Percentiles rank a stretch among this genome's conserved stretches.
These are phyloP conservation scores for Patiria miniata DNA, from an alignment of 35 echinoderm and acorn worm genomes.

Conservation along the genomic window DNA sequence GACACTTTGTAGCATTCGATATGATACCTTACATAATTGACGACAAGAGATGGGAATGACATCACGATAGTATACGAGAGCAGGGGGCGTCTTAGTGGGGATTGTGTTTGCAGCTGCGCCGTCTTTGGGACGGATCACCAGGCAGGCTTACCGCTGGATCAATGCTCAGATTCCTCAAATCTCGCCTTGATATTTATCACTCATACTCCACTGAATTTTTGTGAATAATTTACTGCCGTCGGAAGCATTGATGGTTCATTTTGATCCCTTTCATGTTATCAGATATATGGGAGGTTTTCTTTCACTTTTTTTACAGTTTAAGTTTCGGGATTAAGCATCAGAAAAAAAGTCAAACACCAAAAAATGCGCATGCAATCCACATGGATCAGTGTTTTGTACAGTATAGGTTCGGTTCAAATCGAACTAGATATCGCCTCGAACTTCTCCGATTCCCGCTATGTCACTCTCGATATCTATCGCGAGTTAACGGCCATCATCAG, in stretches of 20 bases:
- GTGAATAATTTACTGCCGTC: background rate
- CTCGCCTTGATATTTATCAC: background rate
- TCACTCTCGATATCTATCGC: no score
- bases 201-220: background rate
- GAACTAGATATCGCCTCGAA: no score
- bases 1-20: background rate
- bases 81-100: background rate
- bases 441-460: no score
- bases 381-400: no score
- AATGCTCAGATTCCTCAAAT: background rate
- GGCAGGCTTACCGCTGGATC: background rate
- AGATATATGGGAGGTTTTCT: background rate
- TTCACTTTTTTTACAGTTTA: background rate
- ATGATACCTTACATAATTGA: background rate
- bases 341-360: background rate
- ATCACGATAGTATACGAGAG: background rate
- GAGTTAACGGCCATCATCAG: no score
- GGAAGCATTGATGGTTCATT: background rate
- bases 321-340: background rate
- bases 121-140: background rate
- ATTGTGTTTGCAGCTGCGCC: constrained; percentile 18
- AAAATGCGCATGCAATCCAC: background rate
- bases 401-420: no score
- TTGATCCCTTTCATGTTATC: background rate
- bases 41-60: background rate